These are phyloP conservation scores for Columbina picui DNA, from an alignment of 2,113 vertebrate species.

Conservation along the genomic window DNA sequence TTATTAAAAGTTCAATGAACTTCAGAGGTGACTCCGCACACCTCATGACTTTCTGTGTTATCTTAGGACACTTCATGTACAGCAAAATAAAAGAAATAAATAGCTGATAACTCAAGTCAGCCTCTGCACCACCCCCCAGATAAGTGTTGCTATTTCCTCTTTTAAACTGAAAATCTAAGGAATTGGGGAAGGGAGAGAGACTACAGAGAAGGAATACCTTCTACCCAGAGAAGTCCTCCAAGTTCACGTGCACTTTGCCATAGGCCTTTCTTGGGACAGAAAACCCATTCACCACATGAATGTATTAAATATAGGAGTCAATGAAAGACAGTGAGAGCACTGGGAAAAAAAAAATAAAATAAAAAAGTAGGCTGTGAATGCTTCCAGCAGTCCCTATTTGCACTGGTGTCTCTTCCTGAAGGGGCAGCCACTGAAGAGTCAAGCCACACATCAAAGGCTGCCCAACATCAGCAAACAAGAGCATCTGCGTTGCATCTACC, in stretches of 20 bases:
- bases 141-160: background rate
- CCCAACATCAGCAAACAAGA: background rate
- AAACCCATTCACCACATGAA: background rate
- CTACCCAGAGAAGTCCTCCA: background rate
- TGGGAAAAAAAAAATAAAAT: background rate
- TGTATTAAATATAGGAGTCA: background rate
- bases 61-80: background rate
- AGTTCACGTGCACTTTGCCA: background rate
- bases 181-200: background rate
- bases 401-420: background rate
- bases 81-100: background rate
- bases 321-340: background rate
- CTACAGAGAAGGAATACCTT: background rate
- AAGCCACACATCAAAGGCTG: background rate
- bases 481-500: background rate
- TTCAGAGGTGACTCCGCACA: background rate
- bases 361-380: background rate
- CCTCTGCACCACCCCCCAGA: background rate
- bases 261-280: background rate
- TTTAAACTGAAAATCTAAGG: background rate
- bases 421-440: background rate
- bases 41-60: background rate
- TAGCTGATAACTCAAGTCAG: background rate
- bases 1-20: background rate
- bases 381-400: background rate